Evolutionary conservation across 2,797 vertebrate species (phyloP).

Genomic region (Melopsittacus undulatus): DNA sequence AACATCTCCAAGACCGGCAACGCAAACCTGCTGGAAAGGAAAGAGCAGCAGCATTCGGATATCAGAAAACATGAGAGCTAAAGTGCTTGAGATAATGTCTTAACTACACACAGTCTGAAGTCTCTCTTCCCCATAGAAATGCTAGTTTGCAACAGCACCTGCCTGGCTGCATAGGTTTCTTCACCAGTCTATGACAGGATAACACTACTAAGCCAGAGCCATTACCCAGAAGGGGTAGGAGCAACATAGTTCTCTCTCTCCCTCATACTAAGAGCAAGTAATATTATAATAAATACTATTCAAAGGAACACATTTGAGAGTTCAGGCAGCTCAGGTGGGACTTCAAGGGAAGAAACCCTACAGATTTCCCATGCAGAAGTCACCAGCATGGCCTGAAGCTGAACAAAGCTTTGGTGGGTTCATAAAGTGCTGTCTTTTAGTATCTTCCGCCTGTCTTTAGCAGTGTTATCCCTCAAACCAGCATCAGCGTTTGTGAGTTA

Average conservation of each 20-base stretch:
- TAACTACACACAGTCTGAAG: slow-evolving; percentile 27
- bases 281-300: slow-evolving; percentile 15
- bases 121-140: neutral
- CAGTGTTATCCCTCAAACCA: slow-evolving; percentile 21
- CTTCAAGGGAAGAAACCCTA: slow-evolving; percentile 5
- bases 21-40: slow-evolving; percentile 27
- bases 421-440: slow-evolving; percentile 51
- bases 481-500: slow-evolving; percentile 1
- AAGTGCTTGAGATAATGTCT: slow-evolving; percentile 61
- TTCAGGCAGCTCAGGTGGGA: slow-evolving; percentile 25
- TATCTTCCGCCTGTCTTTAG: slow-evolving; percentile 37
- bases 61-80: slow-evolving; percentile 31
- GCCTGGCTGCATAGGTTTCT: slow-evolving; percentile 31
- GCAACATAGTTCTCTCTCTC: neutral
- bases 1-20: slow-evolving; percentile 37
- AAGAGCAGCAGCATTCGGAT: slow-evolving; percentile 62
- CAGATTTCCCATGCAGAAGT: neutral
- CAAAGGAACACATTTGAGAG: slow-evolving; percentile 18
- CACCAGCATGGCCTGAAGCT: neutral
- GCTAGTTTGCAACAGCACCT: slow-evolving; percentile 26
- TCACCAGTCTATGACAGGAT: neutral
- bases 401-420: slow-evolving; percentile 49
- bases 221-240: neutral
- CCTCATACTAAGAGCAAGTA: neutral
- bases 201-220: slow-evolving; percentile 9